Evolutionary conservation across 2,113 vertebrate genomes (phyloP).

Genomic region (Oncorhynchus gorbuscha): DNA sequence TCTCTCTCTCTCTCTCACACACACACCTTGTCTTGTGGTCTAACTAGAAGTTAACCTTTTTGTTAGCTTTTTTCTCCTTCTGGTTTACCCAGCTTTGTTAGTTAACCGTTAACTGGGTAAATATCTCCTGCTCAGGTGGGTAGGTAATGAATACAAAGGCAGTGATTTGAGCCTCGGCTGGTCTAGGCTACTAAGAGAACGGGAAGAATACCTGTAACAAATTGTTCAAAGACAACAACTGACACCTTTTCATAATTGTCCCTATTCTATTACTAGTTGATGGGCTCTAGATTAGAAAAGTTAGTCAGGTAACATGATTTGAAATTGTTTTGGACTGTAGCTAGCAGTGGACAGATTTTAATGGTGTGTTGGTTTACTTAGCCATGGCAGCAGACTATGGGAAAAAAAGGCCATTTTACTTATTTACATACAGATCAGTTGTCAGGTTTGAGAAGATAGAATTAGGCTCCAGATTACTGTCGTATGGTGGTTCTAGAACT

Average conservation of each 20-base stretch:
- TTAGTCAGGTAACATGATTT: too few relatives aligned
- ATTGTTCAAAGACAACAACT: not conserved
- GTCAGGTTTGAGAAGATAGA: too few relatives aligned
- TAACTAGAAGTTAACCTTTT: not conserved
- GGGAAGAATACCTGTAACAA: not conserved
- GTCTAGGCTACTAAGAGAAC: not conserved
- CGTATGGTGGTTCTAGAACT: not conserved
- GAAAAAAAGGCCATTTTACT: too few relatives aligned
- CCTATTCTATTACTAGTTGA: too few relatives aligned
- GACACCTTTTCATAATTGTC: too few relatives aligned
- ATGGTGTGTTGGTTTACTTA: too few relatives aligned
- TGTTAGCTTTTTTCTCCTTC: not conserved
- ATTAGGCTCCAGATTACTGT: too few relatives aligned
- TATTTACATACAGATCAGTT: too few relatives aligned
- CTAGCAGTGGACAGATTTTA: too few relatives aligned
- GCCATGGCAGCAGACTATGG: too few relatives aligned
- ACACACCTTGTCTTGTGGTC: not conserved
- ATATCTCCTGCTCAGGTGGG: not conserved
- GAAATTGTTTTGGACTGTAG: too few relatives aligned
- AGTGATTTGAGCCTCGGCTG: not conserved
- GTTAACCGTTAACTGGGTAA: constrained; percentile 27
- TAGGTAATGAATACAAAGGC: constrained; percentile 23
- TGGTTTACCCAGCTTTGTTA: constrained; percentile 10
- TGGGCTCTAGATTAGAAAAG: too few relatives aligned
- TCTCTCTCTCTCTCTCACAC: constrained; percentile 8